A percentile compares a stretch with the other conserved stretches of the same genome.
Evolutionary conservation across 2,888 invertebrate species (phyloP).

Genomic region (Helobdella robusta): DNA sequence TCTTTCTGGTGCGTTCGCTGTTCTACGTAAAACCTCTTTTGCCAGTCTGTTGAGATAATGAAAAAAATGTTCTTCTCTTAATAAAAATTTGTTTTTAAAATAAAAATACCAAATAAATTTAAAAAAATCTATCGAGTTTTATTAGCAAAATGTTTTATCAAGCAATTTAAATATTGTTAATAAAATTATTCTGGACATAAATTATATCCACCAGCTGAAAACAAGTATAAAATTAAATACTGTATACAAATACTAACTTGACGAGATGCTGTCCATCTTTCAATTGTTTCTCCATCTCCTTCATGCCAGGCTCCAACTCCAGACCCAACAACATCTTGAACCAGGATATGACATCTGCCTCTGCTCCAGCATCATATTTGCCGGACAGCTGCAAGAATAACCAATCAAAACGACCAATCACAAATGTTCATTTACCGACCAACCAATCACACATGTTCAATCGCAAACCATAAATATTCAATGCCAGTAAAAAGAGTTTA

Average conservation of each 20-base stretch:
- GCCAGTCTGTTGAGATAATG: constrained; percentile 38
- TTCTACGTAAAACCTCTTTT: constrained; percentile 40
- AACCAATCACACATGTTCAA: background rate
- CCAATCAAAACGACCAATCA: background rate
- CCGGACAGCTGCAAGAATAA: constrained; percentile 70
- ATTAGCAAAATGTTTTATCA: no score
- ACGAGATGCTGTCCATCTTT: constrained; percentile 43
- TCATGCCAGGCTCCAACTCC: constrained; percentile 68
- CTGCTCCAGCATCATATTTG: constrained; percentile 90
- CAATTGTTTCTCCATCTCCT: constrained; percentile 53
- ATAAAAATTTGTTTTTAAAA: no score
- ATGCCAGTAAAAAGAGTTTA: no score
- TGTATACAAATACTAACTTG: no score
- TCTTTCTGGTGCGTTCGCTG: constrained; percentile 39
- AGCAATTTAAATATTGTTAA: no score
- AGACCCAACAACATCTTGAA: constrained; percentile 74
- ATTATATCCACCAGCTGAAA: no score
- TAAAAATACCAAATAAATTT: no score
- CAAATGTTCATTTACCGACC: background rate
- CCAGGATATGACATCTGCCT: constrained; percentile 86
- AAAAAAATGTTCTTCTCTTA: no score
- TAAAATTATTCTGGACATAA: no score
- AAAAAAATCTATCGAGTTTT: no score
- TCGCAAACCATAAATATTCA: no score
- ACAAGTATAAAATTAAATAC: no score